phyloP scores from a whole-genome alignment of 30 jellyfish, hydroid and myxozoan species.

The Rhopilema esculentum region DNA sequence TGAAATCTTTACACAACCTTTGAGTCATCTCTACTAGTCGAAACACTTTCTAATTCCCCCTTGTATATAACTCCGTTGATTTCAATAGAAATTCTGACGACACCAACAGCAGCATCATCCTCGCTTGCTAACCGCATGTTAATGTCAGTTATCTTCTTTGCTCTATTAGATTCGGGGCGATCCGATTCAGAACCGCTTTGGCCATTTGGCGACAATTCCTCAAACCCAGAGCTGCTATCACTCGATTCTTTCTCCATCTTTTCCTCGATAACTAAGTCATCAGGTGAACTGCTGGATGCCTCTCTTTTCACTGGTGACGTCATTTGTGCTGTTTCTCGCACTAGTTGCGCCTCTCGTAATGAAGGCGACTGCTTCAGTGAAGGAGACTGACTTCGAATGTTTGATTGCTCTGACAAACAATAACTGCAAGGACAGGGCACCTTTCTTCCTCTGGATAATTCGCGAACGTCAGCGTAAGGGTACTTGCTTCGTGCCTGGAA shows the following conservation, averaged over 20 bases:
- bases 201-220: constrained; percentile 69
- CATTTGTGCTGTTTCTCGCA: constrained; percentile 39
- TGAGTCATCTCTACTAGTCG: constrained; percentile 9
- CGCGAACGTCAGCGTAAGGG: constrained; percentile 64
- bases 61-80: constrained; percentile 81
- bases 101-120: constrained; percentile 1
- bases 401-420: constrained; percentile 63
- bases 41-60: constrained; percentile 60
- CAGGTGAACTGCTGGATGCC: constrained; percentile 42
- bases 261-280: constrained; percentile 60
- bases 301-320: constrained; percentile 48
- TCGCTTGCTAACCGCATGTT: constrained; percentile 57
- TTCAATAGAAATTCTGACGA: constrained; percentile 79
- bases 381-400: constrained; percentile 41
- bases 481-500: constrained; percentile 50
- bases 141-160: constrained; percentile 51
- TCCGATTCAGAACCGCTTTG: constrained; percentile 60
- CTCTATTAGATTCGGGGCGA: constrained; percentile 64
- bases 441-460: constrained; percentile 43
- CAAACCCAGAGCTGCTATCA: constrained; percentile 72
- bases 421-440: constrained; percentile 73
- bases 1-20: background rate
- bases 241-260: constrained; percentile 67
- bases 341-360: constrained; percentile 18
- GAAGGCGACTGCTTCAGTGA: constrained; percentile 52